phyloP scores from a whole-genome alignment of 2,888 invertebrate genomes.

The Mamestra brassicae region DNA sequence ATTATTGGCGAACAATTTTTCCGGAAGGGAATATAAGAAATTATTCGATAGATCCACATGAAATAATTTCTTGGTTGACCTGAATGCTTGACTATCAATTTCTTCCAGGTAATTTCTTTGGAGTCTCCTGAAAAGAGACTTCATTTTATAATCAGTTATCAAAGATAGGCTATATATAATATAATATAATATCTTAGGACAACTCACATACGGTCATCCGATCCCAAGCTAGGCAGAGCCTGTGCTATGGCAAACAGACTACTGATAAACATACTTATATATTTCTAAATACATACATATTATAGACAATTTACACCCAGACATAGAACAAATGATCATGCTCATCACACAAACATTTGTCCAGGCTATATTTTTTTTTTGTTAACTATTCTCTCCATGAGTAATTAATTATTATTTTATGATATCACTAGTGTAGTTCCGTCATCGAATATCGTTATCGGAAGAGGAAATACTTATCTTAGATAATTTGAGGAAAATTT shows the following conservation, averaged over 20 bases:
- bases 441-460: slow-evolving; percentile 19
- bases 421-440: slow-evolving; percentile 1
- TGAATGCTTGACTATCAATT: slow-evolving; percentile 91
- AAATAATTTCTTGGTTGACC: slow-evolving; percentile 91
- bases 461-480: slow-evolving; percentile 25
- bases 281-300: too few species aligned
- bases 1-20: slow-evolving; percentile 91
- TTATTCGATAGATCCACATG: slow-evolving; percentile 93
- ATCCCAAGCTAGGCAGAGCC: too few species aligned
- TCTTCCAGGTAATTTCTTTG: slow-evolving; percentile 93
- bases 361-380: background rate
- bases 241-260: too few species aligned
- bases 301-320: too few species aligned
- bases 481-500: slow-evolving; percentile 29
- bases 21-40: slow-evolving; percentile 90
- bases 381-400: background rate
- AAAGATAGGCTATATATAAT: background rate
- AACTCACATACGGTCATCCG: too few species aligned
- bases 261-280: too few species aligned
- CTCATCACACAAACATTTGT: too few species aligned
- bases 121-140: slow-evolving; percentile 90
- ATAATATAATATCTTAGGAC: too few species aligned
- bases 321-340: too few species aligned
- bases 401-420: slow-evolving; percentile 9
- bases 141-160: background rate